These are phyloP conservation scores for Catharus minimus DNA, from an alignment of 2,113 vertebrate genomes.

Conservation along the genomic window DNA sequence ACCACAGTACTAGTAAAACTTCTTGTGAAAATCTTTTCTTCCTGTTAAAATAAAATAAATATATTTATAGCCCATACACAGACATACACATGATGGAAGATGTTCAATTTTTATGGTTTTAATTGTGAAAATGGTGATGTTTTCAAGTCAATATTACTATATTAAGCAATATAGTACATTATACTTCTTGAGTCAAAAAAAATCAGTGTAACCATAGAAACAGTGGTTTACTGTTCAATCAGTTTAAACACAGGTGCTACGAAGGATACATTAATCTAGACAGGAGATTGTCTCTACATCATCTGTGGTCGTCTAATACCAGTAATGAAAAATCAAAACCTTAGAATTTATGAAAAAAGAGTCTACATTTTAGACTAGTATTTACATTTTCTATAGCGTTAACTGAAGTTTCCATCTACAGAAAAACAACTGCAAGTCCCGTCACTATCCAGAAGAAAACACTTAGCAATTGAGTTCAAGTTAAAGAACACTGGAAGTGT, in stretches of 20 bases:
- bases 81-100: background rate
- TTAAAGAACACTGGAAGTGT: background rate
- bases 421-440: background rate
- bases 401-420: background rate
- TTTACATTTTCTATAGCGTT: background rate
- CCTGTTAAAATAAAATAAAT: background rate
- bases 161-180: background rate
- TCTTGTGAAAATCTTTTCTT: background rate
- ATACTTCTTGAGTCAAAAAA: background rate
- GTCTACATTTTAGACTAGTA: background rate
- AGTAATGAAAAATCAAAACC: background rate
- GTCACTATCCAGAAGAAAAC: background rate
- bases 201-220: background rate
- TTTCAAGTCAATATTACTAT: background rate
- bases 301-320: background rate
- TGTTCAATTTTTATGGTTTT: background rate
- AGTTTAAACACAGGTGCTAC: background rate
- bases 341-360: background rate
- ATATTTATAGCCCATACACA: background rate
- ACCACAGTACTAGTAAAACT: background rate
- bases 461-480: background rate
- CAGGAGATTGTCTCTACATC: background rate
- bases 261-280: background rate
- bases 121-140: background rate
- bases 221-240: background rate